Base-by-base conservation (phyloP, 2,888 invertebrate genomes). In the Parnassius smintheus region DNA sequence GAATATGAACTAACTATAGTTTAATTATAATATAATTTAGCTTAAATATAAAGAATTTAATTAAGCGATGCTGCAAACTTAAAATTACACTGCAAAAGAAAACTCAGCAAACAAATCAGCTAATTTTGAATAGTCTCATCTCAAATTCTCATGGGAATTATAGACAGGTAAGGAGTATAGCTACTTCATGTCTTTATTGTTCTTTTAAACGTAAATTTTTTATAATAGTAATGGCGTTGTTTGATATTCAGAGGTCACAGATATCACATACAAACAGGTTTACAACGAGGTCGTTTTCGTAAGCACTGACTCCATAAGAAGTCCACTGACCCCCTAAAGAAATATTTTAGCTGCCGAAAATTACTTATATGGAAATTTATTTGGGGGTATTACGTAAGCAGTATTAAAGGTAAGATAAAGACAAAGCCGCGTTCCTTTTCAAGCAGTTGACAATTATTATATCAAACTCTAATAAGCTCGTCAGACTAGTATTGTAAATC, bases 181-280 rank as follows among this genome's bases (percentile, higher is more conserved):
- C 13, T 13, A 54, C 12, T 22, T 18, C 12, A 3, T 51, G 42
- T 44, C n/a, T 18, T 58, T 41, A 18, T 58, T 58, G 50, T 51
- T 42, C 51, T 51, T 42, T 44, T 22, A 41, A 51, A 25, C 46
- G 22, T 25, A 2, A 41, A 42, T 18, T 44, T 50, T 18, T 18
- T 41, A 42, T 51, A 48, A 9, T 35, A 35, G 18, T 9, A 50
- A 50, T 50, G 9, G 10, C 7, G 44, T 62, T 3, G 53, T 45
- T 44, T 53, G 46, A 48, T 52, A 56, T 56, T 59, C 56, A 61
- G 58, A 61, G 60, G 57, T 66, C 63, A 58, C 52, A 10, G 41
- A 60, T 58, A 54, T 61, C 51, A 58, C 63, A 56, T 51, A 52
- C 52, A 56, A 61, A 62, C 62, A 45, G 63, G 63, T 59, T 63